A percentile compares a stretch with the other conserved stretches of the same genome.
Conservation (phyloP, 2,113 vertebrate genomes). For the Pachyramphus minor region DNA sequence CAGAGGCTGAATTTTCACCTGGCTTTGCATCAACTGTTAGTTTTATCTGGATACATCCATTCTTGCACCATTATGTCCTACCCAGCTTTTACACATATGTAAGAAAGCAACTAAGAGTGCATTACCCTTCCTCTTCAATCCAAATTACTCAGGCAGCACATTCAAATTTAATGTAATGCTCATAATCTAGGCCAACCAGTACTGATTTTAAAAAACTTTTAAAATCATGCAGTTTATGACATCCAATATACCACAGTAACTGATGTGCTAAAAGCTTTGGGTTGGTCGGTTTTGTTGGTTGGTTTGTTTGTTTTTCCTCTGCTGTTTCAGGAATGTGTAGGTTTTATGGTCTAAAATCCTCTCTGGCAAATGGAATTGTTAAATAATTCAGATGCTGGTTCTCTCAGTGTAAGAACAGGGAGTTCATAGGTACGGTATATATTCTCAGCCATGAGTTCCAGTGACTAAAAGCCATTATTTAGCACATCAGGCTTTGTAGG, state of each 20-base stretch:
- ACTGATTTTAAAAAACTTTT: neutral
- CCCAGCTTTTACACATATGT: neutral
- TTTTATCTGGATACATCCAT: neutral
- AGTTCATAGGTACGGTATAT: neutral
- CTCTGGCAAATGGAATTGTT: neutral
- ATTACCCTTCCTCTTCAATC: neutral
- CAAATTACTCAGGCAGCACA: neutral
- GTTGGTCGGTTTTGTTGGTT: neutral
- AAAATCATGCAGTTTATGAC: neutral
- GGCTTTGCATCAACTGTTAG: neutral
- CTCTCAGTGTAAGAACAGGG: neutral
- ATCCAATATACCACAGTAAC: neutral
- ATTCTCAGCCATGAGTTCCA: neutral
- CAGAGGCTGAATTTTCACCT: neutral
- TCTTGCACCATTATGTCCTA: neutral
- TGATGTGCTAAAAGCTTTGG: neutral
- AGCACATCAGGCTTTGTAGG: neutral
- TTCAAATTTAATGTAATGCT: neutral
- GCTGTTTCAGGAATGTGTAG: neutral
- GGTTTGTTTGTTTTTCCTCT: neutral
- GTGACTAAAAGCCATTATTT: neutral
- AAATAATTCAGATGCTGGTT: neutral
- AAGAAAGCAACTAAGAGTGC: neutral
- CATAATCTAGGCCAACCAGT: neutral
- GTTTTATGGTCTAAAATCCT: neutral